phyloP scores from a whole-genome alignment of 30 jellyfish, hydroid and myxozoan genomes.

The Turritopsis dohrnii region DNA sequence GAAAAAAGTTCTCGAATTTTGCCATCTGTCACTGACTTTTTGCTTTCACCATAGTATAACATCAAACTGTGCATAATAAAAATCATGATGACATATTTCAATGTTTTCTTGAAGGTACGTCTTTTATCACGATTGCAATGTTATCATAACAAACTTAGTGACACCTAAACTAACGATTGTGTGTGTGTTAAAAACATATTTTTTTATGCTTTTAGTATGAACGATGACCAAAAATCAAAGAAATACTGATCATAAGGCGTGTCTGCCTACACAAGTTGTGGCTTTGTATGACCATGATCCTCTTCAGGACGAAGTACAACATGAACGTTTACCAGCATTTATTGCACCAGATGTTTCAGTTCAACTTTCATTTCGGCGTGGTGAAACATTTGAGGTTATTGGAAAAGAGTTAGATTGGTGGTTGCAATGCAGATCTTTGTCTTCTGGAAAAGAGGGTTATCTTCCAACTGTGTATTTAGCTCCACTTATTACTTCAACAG shows the following conservation, averaged over 20 bases:
- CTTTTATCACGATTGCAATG: no score
- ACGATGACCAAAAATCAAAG: neutral
- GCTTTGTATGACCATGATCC: constrained; percentile 47
- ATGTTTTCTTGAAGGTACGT: no score
- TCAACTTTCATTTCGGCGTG: constrained; percentile 25
- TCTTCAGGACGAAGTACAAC: neutral
- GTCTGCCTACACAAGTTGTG: constrained; percentile 28
- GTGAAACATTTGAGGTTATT: constrained; percentile 28
- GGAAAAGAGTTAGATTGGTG: constrained; percentile 39
- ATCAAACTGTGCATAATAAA: no score
- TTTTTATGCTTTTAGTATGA: neutral
- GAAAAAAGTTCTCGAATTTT: no score
- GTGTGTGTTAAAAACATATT: neutral
- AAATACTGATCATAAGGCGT: neutral
- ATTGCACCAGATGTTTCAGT: constrained; percentile 32
- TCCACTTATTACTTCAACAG: constrained; percentile 5
- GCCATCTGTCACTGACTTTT: no score
- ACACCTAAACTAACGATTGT: no score
- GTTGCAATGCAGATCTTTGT: constrained; percentile 23
- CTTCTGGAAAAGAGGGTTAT: constrained; percentile 36
- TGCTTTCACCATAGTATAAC: no score
- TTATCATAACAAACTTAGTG: no score
- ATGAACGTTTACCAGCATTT: neutral
- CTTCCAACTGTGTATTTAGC: constrained; percentile 30
- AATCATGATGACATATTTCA: no score